A percentile compares a stretch with the other conserved stretches of the same genome.
Evolutionary conservation across 2,113 vertebrate species (phyloP).

Genomic region (Pristiophorus japonicus): DNA sequence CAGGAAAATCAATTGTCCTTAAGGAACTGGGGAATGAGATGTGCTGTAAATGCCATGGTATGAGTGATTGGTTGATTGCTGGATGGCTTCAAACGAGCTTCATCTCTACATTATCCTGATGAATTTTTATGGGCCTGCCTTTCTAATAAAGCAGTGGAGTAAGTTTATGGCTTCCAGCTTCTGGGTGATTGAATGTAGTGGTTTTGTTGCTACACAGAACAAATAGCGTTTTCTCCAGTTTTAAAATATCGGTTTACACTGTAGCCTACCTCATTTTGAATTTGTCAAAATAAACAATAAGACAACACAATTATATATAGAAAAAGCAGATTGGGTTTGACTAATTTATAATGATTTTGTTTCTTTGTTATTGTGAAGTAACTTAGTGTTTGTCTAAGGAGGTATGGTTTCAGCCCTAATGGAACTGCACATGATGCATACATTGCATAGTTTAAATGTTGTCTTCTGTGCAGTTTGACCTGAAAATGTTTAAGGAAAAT

Average conservation of each 20-base stretch:
- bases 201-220: conserved; percentile 75
- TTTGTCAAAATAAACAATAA: neutral
- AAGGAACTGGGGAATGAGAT: conserved; percentile 84
- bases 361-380: neutral
- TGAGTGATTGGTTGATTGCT: conserved; percentile 84
- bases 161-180: conserved; percentile 79
- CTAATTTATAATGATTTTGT: conserved; percentile 22
- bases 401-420: neutral
- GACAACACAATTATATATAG: neutral
- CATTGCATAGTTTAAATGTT: neutral
- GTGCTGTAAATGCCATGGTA: conserved; percentile 84
- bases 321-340: neutral
- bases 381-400: neutral
- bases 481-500: neutral
- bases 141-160: conserved; percentile 60
- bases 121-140: conserved; percentile 73
- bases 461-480: conserved; percentile 11
- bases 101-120: conserved; percentile 80
- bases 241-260: conserved; percentile 67
- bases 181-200: conserved; percentile 80
- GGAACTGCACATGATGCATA: neutral
- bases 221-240: conserved; percentile 72
- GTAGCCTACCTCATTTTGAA: conserved; percentile 46
- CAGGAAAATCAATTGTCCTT: conserved; percentile 90
- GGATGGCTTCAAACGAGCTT: conserved; percentile 67